Evolutionary conservation across 2,888 invertebrate genomes (phyloP), one percentile per base, ranked within the genome.

Genomic region (Caenorhabditis plicata): DNA sequence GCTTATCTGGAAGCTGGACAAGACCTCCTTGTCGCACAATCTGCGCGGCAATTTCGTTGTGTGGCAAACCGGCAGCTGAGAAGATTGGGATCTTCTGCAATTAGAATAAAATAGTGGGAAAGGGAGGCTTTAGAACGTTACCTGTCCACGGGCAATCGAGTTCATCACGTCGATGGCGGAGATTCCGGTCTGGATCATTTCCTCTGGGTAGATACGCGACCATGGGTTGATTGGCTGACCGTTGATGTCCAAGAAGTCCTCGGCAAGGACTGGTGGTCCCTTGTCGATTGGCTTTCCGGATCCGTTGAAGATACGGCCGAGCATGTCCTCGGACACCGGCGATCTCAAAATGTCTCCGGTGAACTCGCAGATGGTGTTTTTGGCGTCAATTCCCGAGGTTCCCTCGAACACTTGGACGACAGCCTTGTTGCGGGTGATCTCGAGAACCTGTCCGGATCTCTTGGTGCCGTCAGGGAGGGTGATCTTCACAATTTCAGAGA

Each of bases 161-260:
- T 99, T 98, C 98, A 98, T 98, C 77, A 96, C 94, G 83, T 98
- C 98, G 78, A 98, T 98, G 73, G 96, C 95, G 46, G 96, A 96
- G 78, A 94, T 92, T 85, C 90, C 90, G 63, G 98, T 98, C 85
- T 98, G 98, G 81, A 99, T 98, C 98, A 99, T 98, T 86, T 98
- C 98, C 85, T 98, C 96, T 0, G 98, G 98, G 83, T 98, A 98
- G 83, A 96, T 98, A 88, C 98, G 92, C 0, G 94, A 94, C 92
- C 93, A 98, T 1, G 98, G 98, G 85, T 99, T 99, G 83, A 99
- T 99, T 72, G 98, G 96, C 83, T 98, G 96, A 84, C 86, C 96
- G 85, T 93, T 91, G 84, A 98, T 98, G 84, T 98, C 98, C 73
- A 99, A 85, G 85, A 87, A 98, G 83, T 96, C 98, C 84, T 99